Conservation (phyloP, 2,888 invertebrate genomes). For the Epsilonema sp. region DNA sequence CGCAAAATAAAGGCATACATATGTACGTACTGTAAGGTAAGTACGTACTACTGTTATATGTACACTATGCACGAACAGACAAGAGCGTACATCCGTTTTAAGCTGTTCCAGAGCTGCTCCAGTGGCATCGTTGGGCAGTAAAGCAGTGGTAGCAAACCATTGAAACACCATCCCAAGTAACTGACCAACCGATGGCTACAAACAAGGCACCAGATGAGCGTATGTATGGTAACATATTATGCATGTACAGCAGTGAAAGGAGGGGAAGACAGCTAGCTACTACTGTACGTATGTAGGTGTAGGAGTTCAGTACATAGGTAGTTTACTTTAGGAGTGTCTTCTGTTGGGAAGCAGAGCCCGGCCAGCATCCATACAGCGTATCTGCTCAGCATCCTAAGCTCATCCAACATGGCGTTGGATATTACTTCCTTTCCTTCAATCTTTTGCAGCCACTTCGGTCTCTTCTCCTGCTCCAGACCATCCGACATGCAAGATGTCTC, state of each 20-base stretch:
- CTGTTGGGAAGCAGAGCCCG: slow-evolving; percentile 47
- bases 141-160: slow-evolving; percentile 97
- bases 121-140: slow-evolving; percentile 52
- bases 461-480: slow-evolving; percentile 9
- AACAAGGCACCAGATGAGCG: neutral
- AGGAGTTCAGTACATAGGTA: no score
- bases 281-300: no score
- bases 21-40: no score
- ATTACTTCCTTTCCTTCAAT: slow-evolving; percentile 13
- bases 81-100: slow-evolving; percentile 20
- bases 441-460: slow-evolving; percentile 29
- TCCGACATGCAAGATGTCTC: slow-evolving; percentile 47
- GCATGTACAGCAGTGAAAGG: no score
- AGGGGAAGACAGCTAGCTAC: no score
- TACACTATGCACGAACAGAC: neutral
- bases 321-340: slow-evolving; percentile 34
- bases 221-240: no score
- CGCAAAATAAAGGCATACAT: no score
- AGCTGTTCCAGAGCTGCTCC: slow-evolving; percentile 24
- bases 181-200: slow-evolving; percentile 49
- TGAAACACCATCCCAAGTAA: slow-evolving; percentile 88
- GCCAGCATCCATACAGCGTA: slow-evolving; percentile 95
- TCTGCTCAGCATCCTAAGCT: slow-evolving; percentile 65
- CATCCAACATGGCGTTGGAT: slow-evolving; percentile 45
- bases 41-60: no score